These are phyloP conservation scores for Chelonoidis abingdonii DNA, from an alignment of 2,113 vertebrate genomes.

Conservation along the genomic window DNA sequence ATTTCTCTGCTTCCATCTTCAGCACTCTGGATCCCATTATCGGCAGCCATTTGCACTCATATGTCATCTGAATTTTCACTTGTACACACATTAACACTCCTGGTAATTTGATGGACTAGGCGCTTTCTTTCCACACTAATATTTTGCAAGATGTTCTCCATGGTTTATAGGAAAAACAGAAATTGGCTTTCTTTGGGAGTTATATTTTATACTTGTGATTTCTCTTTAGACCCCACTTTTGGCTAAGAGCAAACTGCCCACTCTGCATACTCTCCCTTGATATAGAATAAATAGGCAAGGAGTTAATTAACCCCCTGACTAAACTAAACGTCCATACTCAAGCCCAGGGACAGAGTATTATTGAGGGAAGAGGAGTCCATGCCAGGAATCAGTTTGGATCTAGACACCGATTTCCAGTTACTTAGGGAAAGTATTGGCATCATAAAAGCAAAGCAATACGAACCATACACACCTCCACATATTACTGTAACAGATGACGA, in stretches of 20 bases:
- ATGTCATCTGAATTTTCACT: slow-evolving; percentile 16
- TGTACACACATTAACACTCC: not conserved
- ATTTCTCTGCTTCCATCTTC: not conserved
- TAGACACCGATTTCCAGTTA: not conserved
- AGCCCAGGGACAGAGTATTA: not conserved
- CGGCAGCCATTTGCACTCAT: not conserved
- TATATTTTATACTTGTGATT: not conserved
- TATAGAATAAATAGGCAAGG: not conserved
- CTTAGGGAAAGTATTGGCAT: not conserved
- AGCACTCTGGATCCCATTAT: not conserved
- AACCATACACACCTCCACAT: not conserved
- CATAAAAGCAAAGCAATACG: not conserved
- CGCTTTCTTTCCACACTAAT: slow-evolving; percentile 1
- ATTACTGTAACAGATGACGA: not conserved
- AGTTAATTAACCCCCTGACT: fast-evolving
- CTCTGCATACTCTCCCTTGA: not conserved
- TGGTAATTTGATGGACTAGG: not conserved
- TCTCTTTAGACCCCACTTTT: not conserved
- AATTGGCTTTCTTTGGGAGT: not conserved
- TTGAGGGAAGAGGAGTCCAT: not conserved
- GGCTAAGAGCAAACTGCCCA: fast-evolving
- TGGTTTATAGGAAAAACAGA: not conserved
- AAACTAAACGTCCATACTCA: not conserved
- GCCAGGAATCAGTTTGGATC: not conserved
- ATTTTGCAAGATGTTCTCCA: not conserved